Evolutionary conservation across 2,113 vertebrate species (phyloP).

Genomic region (Cichladusa arquata): DNA sequence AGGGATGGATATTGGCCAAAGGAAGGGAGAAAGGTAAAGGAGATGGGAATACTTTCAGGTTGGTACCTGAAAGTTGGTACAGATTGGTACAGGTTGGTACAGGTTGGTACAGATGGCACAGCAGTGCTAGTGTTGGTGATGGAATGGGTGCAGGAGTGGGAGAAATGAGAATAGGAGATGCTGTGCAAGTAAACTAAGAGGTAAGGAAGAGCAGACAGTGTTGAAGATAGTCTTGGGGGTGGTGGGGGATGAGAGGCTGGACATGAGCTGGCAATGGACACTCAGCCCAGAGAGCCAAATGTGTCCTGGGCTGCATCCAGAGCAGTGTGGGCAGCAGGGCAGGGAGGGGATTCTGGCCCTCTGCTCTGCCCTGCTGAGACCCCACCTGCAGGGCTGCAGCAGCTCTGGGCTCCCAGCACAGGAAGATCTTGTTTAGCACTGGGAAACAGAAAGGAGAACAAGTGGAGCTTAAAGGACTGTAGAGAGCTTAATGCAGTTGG

Average conservation of each 20-base stretch:
- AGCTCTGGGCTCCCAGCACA: neutral
- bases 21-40: neutral
- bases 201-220: neutral
- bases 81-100: too few relatives aligned
- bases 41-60: neutral
- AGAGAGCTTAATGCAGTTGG: neutral
- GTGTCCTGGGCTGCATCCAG: neutral
- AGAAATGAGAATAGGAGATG: neutral
- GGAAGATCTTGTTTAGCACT: neutral
- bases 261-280: accelerated
- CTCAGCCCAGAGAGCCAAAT: neutral
- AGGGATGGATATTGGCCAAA: neutral
- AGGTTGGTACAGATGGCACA: neutral
- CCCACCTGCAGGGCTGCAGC: neutral
- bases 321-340: accelerated
- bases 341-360: neutral
- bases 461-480: neutral
- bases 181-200: neutral
- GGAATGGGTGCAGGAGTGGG: neutral
- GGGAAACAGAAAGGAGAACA: neutral
- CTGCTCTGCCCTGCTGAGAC: neutral
- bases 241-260: neutral
- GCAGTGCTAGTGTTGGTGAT: neutral
- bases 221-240: neutral
- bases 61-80: too few relatives aligned